These are phyloP conservation scores for Eulemur coronatus DNA, from an alignment of 2,797 vertebrate genomes.

Conservation along the genomic window DNA sequence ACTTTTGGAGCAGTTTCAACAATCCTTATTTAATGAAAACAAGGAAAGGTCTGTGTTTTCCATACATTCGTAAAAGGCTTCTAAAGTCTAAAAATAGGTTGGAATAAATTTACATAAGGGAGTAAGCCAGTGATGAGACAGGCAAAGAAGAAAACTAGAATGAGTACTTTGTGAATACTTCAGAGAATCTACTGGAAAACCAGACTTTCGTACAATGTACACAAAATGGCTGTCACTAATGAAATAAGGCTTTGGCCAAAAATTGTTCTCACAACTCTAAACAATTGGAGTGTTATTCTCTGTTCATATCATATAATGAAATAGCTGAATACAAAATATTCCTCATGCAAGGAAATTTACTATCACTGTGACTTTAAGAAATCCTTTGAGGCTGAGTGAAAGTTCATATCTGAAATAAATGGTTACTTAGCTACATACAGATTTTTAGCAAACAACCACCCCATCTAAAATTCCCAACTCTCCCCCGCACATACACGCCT, in stretches of 20 bases:
- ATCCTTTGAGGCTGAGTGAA: not conserved
- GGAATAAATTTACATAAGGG: conserved; percentile 7
- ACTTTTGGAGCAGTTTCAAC: not conserved
- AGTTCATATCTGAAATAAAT: conserved; percentile 27
- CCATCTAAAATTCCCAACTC: not conserved
- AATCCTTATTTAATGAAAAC: conserved; percentile 19
- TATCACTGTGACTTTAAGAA: not conserved
- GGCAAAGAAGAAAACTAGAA: conserved; percentile 29
- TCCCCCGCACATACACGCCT: too few relatives aligned
- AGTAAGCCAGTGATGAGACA: not conserved
- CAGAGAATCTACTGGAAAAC: not conserved
- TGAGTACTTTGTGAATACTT: not conserved
- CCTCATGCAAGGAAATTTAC: not conserved
- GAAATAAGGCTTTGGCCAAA: not conserved
- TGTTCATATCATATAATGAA: not conserved
- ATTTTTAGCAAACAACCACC: not conserved
- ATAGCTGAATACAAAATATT: conserved; percentile 39
- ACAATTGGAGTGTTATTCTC: not conserved
- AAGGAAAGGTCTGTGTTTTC: not conserved
- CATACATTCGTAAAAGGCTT: not conserved
- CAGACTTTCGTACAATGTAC: not conserved
- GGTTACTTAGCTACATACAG: not conserved
- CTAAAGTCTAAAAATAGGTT: not conserved
- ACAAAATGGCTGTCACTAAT: not conserved
- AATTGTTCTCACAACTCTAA: not conserved